Evolutionary conservation across 2,888 invertebrate genomes (phyloP).

Genomic region (Epicampocera succincta): DNA sequence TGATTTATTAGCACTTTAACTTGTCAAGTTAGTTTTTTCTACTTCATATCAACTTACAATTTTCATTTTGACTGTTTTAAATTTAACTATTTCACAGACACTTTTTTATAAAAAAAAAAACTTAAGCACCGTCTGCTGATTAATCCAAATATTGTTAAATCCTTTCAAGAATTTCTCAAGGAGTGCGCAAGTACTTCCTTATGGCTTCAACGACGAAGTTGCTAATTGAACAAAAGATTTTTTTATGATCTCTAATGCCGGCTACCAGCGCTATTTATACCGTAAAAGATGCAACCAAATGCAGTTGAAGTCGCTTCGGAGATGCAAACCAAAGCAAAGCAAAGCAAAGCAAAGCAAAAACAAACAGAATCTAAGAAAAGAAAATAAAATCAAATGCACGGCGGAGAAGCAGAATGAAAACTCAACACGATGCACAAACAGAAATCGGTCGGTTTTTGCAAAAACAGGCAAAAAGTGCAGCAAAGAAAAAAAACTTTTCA

Average conservation of each 20-base stretch:
- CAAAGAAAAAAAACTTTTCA: constrained; percentile 23
- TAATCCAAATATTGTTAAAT: constrained; percentile 29
- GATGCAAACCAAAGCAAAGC: constrained; percentile 40
- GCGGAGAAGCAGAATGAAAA: constrained; percentile 32
- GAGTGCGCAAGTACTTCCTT: constrained; percentile 43
- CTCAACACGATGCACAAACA: constrained; percentile 32
- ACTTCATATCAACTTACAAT: constrained; percentile 74
- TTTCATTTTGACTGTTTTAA: constrained; percentile 74
- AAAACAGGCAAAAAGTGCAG: constrained; percentile 19
- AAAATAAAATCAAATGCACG: constrained; percentile 44
- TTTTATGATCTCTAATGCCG: constrained; percentile 81
- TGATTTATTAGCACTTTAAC: too few species aligned
- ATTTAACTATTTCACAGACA: constrained; percentile 54
- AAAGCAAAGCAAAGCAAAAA: constrained; percentile 33
- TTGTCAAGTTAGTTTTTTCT: neutral
- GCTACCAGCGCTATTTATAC: constrained; percentile 81
- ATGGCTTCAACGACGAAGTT: constrained; percentile 71
- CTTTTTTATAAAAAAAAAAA: constrained; percentile 23
- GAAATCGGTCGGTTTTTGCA: constrained; percentile 28
- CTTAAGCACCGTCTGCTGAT: neutral
- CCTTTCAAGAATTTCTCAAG: constrained; percentile 44
- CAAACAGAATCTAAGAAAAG: constrained; percentile 52
- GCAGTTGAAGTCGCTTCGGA: constrained; percentile 51
- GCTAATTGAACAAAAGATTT: constrained; percentile 80
- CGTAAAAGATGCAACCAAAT: constrained; percentile 68